Base-by-base conservation (phyloP, 2,113 vertebrate species). In the Oophaga pumilio region DNA sequence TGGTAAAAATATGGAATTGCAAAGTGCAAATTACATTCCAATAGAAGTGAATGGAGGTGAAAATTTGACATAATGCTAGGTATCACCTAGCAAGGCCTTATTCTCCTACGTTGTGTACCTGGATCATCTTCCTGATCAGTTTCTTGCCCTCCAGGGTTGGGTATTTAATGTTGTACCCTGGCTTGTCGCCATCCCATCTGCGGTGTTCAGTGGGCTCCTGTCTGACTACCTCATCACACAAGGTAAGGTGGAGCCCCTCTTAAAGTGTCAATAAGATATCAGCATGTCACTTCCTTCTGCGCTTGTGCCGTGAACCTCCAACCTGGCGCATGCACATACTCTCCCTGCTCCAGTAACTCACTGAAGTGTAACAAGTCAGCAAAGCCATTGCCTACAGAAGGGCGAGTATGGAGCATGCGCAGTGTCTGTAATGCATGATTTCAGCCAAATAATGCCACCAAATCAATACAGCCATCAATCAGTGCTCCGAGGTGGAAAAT, bases 161-260 rank as follows among this genome's bases (percentile, higher is more conserved):
- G 93, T 99, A 91, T 99, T 98, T 92, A 99, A 99, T 24, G 97
- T 98, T 20, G 94, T 99, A 59, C 98, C 98, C 1, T 99, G 98
- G 98, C 92, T 99, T 89, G 96, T 97, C 89, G 97, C 97, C 4
- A 97, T 99, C 76, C 98, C 97, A 0, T 94, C 96, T 0, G 96
- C 97, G 18, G 90, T 99, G 76, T 93, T 98, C 89, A 97, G 97
- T 20, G 97, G 98, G 84, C 96, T 96, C 89, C 95, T 99, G 12
- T 97, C 97, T 0, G 98, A 99, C 90, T 95, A 94, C 86, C 97
- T 98, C 89, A 96, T 99, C 91, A 94, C 86, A 86, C 96, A 96
- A 92, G 98, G 98, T 99, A 93, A 80, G 89, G 10, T 0, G 17
- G 13, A 33, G 15, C 24, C 12, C 6, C 10, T 13, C n/a, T 11